A percentile compares a stretch with the other conserved stretches of the same genome.
Evolutionary conservation across 2,113 vertebrate species (phyloP).

Genomic region (Salvelinus namaycush): DNA sequence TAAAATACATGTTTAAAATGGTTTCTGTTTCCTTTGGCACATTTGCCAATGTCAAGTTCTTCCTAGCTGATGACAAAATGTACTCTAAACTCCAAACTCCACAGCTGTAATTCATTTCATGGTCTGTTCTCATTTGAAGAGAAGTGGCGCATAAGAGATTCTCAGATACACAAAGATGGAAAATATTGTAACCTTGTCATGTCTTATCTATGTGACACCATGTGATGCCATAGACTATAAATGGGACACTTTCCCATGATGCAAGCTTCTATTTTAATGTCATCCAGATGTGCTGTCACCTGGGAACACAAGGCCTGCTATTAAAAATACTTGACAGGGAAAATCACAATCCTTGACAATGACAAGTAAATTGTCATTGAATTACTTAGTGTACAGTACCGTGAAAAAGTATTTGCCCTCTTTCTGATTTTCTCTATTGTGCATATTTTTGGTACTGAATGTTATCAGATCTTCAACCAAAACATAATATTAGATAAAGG

Average conservation of each 20-base stretch:
- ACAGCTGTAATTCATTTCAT: background rate
- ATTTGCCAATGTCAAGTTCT: constrained; percentile 49
- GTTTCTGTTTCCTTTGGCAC: constrained; percentile 37
- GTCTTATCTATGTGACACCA: constrained; percentile 8
- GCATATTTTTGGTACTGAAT: too few relatives aligned
- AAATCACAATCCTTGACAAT: background rate
- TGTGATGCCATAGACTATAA: constrained; percentile 31
- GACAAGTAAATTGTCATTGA: background rate
- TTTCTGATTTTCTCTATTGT: too few relatives aligned
- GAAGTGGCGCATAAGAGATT: constrained; percentile 39
- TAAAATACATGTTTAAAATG: constrained; percentile 50
- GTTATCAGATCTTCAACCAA: too few relatives aligned
- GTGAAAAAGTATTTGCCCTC: too few relatives aligned
- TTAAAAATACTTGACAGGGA: background rate
- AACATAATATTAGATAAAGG: too few relatives aligned
- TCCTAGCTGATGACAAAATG: constrained; percentile 31
- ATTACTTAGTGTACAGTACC: background rate
- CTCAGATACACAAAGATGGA: constrained; percentile 50
- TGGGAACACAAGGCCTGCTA: background rate
- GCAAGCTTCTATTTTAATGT: constrained; percentile 16
- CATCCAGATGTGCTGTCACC: constrained; percentile 36
- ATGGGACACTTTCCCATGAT: constrained; percentile 45
- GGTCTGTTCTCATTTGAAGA: background rate
- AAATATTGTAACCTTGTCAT: constrained; percentile 48
- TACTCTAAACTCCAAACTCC: constrained; percentile 11